Conservation (phyloP, 2,113 vertebrate genomes). For the Lethenteron reissneri region DNA sequence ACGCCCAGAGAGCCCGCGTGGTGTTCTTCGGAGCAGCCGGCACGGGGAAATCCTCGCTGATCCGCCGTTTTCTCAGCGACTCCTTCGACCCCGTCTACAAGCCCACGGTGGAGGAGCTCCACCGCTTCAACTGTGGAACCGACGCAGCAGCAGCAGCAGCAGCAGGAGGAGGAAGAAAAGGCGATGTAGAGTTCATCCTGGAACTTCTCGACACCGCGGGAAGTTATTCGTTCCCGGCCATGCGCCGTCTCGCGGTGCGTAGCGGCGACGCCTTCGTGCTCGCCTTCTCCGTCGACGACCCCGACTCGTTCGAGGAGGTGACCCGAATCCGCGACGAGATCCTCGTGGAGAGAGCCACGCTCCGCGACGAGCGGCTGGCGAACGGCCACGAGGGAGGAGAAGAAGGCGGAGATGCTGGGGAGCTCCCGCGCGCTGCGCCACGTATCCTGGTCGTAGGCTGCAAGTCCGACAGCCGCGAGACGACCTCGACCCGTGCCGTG, state of each 20-base stretch:
- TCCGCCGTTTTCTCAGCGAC: slow-evolving; percentile 52
- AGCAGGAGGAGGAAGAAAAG: no score
- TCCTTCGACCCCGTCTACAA: slow-evolving; percentile 55
- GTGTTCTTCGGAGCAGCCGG: slow-evolving; percentile 61
- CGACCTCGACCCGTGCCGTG: slow-evolving; percentile 25
- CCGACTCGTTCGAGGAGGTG: slow-evolving; percentile 45
- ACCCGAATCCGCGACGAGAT: slow-evolving; percentile 57
- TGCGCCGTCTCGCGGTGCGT: slow-evolving; percentile 66
- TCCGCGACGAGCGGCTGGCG: slow-evolving; percentile 51
- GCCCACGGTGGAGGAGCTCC: slow-evolving; percentile 65
- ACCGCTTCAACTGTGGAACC: slow-evolving; percentile 22
- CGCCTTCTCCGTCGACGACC: slow-evolving; percentile 52
- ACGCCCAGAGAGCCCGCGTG: slow-evolving; percentile 22
- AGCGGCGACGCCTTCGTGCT: slow-evolving; percentile 59
- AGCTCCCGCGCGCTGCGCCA: neutral
- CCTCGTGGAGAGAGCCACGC: slow-evolving; percentile 23
- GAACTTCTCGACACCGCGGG: slow-evolving; percentile 70
- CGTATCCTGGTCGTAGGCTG: slow-evolving; percentile 64
- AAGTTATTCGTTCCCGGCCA: slow-evolving; percentile 70
- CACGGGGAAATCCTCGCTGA: slow-evolving; percentile 57
- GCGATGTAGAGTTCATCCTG: slow-evolving; percentile 27
- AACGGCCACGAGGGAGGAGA: slow-evolving; percentile 13
- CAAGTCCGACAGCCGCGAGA: slow-evolving; percentile 32
- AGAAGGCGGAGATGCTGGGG: neutral
- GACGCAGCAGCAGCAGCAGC: no score